Base-by-base conservation (phyloP, 1,140 invertebrate genomes). In the Spodoptera frugiperda region DNA sequence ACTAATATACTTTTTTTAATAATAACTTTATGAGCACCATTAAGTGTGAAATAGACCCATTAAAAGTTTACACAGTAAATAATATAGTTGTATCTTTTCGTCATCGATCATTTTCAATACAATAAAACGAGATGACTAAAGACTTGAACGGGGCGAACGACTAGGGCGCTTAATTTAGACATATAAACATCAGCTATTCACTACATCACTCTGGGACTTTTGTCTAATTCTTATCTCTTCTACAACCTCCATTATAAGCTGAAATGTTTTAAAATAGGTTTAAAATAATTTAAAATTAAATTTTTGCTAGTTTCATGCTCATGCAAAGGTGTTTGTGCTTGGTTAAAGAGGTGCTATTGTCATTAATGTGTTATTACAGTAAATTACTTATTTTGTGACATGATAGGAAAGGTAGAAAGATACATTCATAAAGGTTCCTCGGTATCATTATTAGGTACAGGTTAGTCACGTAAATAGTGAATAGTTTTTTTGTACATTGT, bases 191-290 rank as follows among this genome's bases (percentile, higher is more conserved):
- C 85, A 93, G 80, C 84, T 90, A 87, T 86, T 87, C 14, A 81
- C 79, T 80, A 89, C 76, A 80, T 92, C 91, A 86, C 87, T 87
- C 78, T 94, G 89, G 82, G 92, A 89, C 87, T 92, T 94, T 82
- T 94, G 93, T 85, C 90, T 90, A 91, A 93, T 92, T 89, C 91
- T 88, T 89, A 94, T 94, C 82, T 94, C 92, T 91, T 94, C 92
- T 79, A 94, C 91, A 90, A 94, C 92, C 85, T 94, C 92, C 92
- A 94, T 94, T 78, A 94, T 94, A 75, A 92, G 91, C 92, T 94
- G 92, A 94, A 94, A 94, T 89, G 51, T 86, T 87, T 81, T 72
- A 85, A 91, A 89, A 85, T 63, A 77, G 71, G 71, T 75, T 48
- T 76, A 78, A 76, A 53, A 55, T 63, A 70, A 46, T 54, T 68